Evolutionary conservation across 2,888 invertebrate species (phyloP), one percentile per base, ranked within the genome.

Genomic region (Pemphredon lugubris): DNA sequence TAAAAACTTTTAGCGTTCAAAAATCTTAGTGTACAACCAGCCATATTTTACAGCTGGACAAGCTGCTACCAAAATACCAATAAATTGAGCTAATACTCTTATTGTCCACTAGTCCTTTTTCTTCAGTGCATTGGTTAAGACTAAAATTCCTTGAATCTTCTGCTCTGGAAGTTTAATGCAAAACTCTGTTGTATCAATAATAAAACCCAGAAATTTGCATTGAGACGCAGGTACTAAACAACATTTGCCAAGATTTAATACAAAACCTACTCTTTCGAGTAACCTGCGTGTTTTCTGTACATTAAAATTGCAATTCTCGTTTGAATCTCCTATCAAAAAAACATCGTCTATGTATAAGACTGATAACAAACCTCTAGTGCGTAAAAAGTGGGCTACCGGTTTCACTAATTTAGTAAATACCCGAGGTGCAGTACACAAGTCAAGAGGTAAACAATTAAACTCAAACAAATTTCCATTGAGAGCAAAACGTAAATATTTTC

Each of bases 391-490:
- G 1, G 54, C 50, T 0, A 73, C 60, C 13, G 71, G 69, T 5
- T 71, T 79, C 34, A 73, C n/a, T 11, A 75, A 37, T 16, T 79
- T 79, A 6, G 77, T 72, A 21, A 72, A 74, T 1, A 70, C n/a
- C 21, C 11, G 69, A 5, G 72, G 71, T 40, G 70, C 48, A 2
- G 72, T 47, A 34, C 50, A 71, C 0, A 80, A 30, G 0, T 73
- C 76, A 47, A 79, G 77, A 0, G 78, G 74, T 5, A 81, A 34
- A 42, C 75, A 75, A 2, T 20, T 51, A 14, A 76, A 81, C 45
- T 83, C 65, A n/a, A 53, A 76, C 0, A 71, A 14, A 4, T 30
- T 32, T 1, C 45, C 64, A 1, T 60, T 1, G 42, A 77, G 79
- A 16, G 9, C 16, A 51, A 81, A 79, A 11, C 76, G 42, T 6